Evolutionary conservation across 2,888 invertebrate species (phyloP).

Genomic region (Protophormia terraenovae): DNA sequence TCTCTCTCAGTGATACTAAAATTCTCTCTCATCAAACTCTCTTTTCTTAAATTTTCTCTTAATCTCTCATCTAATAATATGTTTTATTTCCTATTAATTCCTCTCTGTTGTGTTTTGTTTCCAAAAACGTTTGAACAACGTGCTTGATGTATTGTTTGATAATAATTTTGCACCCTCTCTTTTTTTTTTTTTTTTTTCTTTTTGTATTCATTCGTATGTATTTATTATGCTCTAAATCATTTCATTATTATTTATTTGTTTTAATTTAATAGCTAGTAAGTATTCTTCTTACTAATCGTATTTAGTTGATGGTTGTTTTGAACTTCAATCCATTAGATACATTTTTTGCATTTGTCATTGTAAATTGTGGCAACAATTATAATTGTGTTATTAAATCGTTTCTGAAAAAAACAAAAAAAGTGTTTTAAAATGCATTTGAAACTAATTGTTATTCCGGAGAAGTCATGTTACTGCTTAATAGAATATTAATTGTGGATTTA

Average conservation of each 20-base stretch:
- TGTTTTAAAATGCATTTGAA: background rate
- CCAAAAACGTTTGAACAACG: conserved; percentile 55
- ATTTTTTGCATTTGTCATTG: conserved; percentile 29
- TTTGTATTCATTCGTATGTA: background rate
- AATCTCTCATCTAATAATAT: background rate
- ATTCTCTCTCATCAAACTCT: background rate
- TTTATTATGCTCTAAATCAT: conserved; percentile 45
- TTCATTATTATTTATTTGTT: conserved; percentile 50
- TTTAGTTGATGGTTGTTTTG: conserved; percentile 34
- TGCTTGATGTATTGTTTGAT: conserved; percentile 44
- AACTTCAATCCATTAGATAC: conserved; percentile 36
- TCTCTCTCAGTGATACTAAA: conserved; percentile 2
- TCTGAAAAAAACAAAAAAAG: background rate
- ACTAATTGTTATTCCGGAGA: conserved; percentile 16
- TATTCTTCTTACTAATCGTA: background rate
- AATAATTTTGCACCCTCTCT: conserved; percentile 19
- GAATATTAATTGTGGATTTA: background rate
- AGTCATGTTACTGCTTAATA: background rate
- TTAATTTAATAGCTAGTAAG: conserved; percentile 47
- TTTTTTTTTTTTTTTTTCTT: background rate
- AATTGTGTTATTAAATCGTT: conserved; percentile 1
- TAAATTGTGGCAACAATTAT: background rate
- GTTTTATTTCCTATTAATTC: background rate
- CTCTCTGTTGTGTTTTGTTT: conserved; percentile 65
- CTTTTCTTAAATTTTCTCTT: background rate